Evolutionary conservation across 2,113 vertebrate genomes (phyloP).

Genomic region (Aptenodytes forsteri): DNA sequence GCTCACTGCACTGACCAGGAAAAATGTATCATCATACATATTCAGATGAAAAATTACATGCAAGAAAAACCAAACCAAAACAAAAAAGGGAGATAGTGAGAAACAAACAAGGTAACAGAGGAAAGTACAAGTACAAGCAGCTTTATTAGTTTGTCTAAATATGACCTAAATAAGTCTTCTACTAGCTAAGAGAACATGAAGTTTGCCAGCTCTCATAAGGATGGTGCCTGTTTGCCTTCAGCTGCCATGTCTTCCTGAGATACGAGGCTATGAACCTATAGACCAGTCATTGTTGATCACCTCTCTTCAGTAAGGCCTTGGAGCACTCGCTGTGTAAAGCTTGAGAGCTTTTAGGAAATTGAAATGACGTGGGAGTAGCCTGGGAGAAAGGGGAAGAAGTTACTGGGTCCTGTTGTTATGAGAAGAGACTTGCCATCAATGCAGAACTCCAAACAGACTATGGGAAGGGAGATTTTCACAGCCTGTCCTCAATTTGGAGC

Average conservation of each 20-base stretch:
- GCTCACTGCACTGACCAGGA: not conserved
- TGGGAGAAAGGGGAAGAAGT: not conserved
- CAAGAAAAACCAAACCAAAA: not conserved
- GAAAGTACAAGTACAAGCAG: not conserved
- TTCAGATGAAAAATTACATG: not conserved
- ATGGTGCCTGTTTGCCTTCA: not conserved
- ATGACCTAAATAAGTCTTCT: not conserved
- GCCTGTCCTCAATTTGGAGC: not conserved
- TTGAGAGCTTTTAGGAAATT: not conserved
- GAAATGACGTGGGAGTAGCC: not conserved
- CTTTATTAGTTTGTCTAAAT: not conserved
- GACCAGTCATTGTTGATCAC: rapidly evolving
- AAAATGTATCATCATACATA: not conserved
- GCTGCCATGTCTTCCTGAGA: not conserved
- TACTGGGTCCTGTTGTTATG: not conserved
- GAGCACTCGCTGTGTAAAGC: not conserved
- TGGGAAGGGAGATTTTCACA: not conserved
- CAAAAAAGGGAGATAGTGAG: not conserved
- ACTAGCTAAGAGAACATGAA: not conserved
- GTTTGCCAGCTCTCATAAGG: not conserved
- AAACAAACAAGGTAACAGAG: not conserved
- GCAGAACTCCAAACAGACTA: not conserved
- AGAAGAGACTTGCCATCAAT: not conserved
- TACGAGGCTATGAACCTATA: not conserved
- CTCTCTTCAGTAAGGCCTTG: not conserved